Evolutionary conservation across 2,888 invertebrate genomes (phyloP), one percentile per base, ranked within the genome.

Genomic region (Lepidochrysops patricia): DNA sequence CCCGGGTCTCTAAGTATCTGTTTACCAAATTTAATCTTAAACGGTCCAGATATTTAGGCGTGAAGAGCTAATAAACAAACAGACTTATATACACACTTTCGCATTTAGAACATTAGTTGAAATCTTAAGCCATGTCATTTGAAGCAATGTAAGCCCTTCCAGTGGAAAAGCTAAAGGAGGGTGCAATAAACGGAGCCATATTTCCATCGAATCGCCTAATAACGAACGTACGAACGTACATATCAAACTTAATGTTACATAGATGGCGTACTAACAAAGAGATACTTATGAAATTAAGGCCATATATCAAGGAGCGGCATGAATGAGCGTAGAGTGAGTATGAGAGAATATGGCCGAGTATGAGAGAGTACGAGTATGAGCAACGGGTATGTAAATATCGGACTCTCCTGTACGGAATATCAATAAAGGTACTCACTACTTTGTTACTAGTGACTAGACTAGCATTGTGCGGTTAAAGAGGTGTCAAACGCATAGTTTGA

Each of bases 261-360:
- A 67, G 80, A 83, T 75, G 78, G 71, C 73, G 70, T 72, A 75
- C 76, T 79, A 84, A 88, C 87, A 87, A 87, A 86, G 84, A 87
- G 86, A 82, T 84, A 86, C 86, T 88, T 88, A 87, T 85, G 85
- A 89, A 88, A 88, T 88, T 87, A 87, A 85, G 79, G 79, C 80
- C 74, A 88, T 88, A 88, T 88, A 88, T 89, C 87, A 85, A 77
- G 72, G 76, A 73, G 74, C 75, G 72, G 79, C 72, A 79, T 82
- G 85, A 86, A 86, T 84, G 87, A 83, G 77, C 77, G 61, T n/a
- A n/a, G 9, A 12, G 32, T 12, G 5, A 43, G 37, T 71, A 74
- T 80, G 82, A 84, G 82, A n/a, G n/a, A n/a, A n/a, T n/a, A n/a
- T n/a, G n/a, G n/a, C n/a, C n/a, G n/a, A n/a, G n/a, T n/a, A n/a